Evolutionary conservation across 2,888 invertebrate species (phyloP).

Genomic region (Phragmatobia fuliginosa): DNA sequence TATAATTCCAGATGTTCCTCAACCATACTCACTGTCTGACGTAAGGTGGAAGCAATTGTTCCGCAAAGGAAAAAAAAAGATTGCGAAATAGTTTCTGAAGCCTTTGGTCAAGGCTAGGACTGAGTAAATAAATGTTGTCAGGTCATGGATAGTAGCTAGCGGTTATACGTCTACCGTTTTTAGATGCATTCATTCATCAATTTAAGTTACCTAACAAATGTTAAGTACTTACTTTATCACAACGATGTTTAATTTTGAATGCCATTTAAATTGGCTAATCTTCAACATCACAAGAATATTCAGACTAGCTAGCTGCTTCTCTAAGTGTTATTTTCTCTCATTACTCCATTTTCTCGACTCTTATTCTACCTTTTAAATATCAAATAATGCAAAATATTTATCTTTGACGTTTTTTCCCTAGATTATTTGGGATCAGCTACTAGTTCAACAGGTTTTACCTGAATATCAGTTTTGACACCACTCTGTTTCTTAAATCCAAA

Average conservation of each 20-base stretch:
- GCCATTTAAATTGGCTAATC: too few species aligned
- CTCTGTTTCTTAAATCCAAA: not conserved
- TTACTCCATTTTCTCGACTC: not conserved
- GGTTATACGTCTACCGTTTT: not conserved
- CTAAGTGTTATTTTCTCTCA: not conserved
- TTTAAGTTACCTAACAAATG: not conserved
- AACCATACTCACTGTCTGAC: not conserved
- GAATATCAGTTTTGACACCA: too few species aligned
- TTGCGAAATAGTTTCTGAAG: slow-evolving; percentile 7
- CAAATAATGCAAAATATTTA: too few species aligned
- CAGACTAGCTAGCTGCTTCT: too few species aligned
- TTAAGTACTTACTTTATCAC: not conserved
- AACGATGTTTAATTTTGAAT: not conserved
- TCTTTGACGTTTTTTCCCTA: not conserved
- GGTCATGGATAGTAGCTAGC: not conserved
- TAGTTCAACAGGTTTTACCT: too few species aligned
- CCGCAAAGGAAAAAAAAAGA: slow-evolving; percentile 2
- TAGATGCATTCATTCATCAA: not conserved
- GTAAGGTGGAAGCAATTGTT: not conserved
- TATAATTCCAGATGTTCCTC: not conserved
- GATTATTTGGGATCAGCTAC: too few species aligned
- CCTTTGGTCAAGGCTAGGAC: not conserved
- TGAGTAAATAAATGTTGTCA: not conserved
- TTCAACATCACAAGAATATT: too few species aligned
- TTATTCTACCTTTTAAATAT: too few species aligned